Evolutionary conservation across 2,888 invertebrate genomes (phyloP).

Genomic region (Hypomecis punctinalis): DNA sequence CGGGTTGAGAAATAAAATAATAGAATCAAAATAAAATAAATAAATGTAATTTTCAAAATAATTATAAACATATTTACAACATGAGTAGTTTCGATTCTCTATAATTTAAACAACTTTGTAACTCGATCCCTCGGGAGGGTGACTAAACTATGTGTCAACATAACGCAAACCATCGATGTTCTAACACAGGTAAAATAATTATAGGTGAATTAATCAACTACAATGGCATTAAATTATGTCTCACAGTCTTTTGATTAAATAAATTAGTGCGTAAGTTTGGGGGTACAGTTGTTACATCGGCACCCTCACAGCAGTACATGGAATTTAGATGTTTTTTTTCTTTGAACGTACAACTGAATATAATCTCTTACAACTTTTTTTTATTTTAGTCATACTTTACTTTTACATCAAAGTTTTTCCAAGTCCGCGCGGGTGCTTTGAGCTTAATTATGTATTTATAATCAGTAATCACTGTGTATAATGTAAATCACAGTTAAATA

Average conservation of each 20-base stretch:
- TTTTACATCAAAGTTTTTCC: not conserved
- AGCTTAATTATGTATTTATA: constrained; percentile 19
- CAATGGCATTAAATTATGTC: constrained; percentile 75
- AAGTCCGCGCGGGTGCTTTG: no score
- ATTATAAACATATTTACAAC: constrained; percentile 81
- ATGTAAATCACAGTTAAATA: constrained; percentile 15
- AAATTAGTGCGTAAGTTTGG: constrained; percentile 62
- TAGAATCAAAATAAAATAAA: constrained; percentile 78
- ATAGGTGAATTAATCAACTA: constrained; percentile 60
- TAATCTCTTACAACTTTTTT: no score
- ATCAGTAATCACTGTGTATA: constrained; percentile 4
- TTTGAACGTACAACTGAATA: not conserved
- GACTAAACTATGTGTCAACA: constrained; percentile 54
- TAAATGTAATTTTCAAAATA: constrained; percentile 77
- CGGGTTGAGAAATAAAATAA: constrained; percentile 58
- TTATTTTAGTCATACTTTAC: no score
- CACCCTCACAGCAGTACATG: not conserved
- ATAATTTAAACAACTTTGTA: constrained; percentile 64
- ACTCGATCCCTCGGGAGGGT: constrained; percentile 50
- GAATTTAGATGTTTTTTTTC: no score
- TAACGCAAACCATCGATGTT: constrained; percentile 48
- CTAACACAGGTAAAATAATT: constrained; percentile 48
- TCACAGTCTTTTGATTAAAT: constrained; percentile 77
- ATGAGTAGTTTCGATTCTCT: constrained; percentile 66
- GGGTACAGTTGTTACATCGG: constrained; percentile 40